Base-by-base conservation (phyloP, 2,888 invertebrate genomes). In the Heliconius cydno region DNA sequence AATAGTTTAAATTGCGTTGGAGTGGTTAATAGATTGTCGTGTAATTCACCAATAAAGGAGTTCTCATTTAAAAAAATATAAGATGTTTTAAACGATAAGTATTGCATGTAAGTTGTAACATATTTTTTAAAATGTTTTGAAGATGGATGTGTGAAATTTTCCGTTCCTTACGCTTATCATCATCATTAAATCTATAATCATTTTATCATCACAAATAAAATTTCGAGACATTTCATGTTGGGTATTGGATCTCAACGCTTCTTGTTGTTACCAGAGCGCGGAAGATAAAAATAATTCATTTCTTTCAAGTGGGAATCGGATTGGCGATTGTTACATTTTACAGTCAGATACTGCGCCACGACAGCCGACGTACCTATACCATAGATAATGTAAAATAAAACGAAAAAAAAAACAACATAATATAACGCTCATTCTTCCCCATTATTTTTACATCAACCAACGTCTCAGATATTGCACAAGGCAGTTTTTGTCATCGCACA, bases 401-500 rank as follows among this genome's bases (percentile, higher is more conserved):
- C 86, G 84, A 87, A 87, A 85, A 84, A 84, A 85, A 85, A 86
- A 88, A 84, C 82, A 84, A 83, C 82, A 84, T 85, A 85, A 88
- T 88, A 89, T 89, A 88, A 86, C 88, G 86, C 88, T 90, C 89
- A 89, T 88, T 89, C 85, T 87, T 86, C 84, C 86, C 85, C 87
- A 92, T 94, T 92, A 92, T 93, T 91, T 92, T 91, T 90, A 88
- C 90, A 92, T 94, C 90, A 91, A 87, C 87, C 83, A 86, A 89
- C 85, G 88, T 91, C 90, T 89, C 85, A 90, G 91, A 92, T 93
- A 93, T 94, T 94, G 92, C 93, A 89, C 91, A 93, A 94, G 91
- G 87, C 88, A 85, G 90, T 94, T 94, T 94, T 94, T 94, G 92
- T 92, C 88, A 88, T 85, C 88, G 90, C 94, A 94, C 92, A 94